phyloP scores from a whole-genome alignment of 2,797 vertebrate genomes.

The Gadopsis bispinosus region DNA sequence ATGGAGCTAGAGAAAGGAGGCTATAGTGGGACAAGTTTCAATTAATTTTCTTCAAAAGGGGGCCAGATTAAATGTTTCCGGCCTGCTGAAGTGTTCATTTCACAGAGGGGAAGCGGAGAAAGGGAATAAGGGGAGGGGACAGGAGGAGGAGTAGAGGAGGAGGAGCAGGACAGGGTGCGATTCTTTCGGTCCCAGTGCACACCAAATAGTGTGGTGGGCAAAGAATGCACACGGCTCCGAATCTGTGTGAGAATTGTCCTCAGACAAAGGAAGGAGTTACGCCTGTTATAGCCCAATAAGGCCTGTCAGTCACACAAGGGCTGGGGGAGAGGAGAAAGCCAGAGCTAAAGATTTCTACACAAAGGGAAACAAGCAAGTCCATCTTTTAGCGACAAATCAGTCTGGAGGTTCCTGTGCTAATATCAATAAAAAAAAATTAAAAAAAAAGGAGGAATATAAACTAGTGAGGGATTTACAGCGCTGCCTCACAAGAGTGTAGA shows the following conservation, averaged over 20 bases:
- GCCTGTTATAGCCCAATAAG: constrained; percentile 99
- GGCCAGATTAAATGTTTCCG: constrained; percentile 99
- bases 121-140: constrained; percentile 82
- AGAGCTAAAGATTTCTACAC: constrained; percentile 97
- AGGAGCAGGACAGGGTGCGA: constrained; percentile 91
- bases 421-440: constrained; percentile 88
- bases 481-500: constrained; percentile 66
- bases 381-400: constrained; percentile 99
- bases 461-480: constrained; percentile 90
- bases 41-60: constrained; percentile 98
- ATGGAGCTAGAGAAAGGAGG: constrained; percentile 90
- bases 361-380: constrained; percentile 99
- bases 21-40: constrained; percentile 96
- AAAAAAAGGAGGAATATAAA: constrained; percentile 88
- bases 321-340: constrained; percentile 92
- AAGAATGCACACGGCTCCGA: constrained; percentile 97
- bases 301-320: constrained; percentile 99
- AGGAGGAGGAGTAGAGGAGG: constrained; percentile 90
- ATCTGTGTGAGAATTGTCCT: constrained; percentile 99
- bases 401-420: constrained; percentile 92
- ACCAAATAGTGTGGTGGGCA: constrained; percentile 94
- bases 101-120: constrained; percentile 89
- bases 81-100: constrained; percentile 99
- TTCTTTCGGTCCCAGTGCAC: constrained; percentile 96
- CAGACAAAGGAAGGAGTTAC: constrained; percentile 97